Evolutionary conservation across 2,888 invertebrate genomes (phyloP).

Genomic region (Schrankia costaestrigalis): DNA sequence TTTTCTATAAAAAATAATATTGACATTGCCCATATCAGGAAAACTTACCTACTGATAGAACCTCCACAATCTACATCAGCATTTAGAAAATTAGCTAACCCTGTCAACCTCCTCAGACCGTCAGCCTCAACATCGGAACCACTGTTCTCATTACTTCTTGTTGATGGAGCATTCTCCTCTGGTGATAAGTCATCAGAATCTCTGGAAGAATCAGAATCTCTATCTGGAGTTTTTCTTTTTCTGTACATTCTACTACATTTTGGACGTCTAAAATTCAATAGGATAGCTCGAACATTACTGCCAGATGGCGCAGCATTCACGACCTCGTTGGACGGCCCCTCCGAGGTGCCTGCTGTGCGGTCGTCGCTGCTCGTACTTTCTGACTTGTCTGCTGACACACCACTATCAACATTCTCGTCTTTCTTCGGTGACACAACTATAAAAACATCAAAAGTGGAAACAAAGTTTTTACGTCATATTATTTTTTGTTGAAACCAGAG

Average conservation of each 20-base stretch:
- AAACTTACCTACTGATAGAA: constrained; percentile 52
- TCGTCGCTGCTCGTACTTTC: constrained; percentile 72
- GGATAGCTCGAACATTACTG: constrained; percentile 58
- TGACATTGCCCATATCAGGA: neutral
- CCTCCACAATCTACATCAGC: constrained; percentile 35
- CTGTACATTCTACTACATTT: constrained; percentile 60
- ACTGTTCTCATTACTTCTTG: constrained; percentile 38
- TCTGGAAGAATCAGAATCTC: constrained; percentile 60
- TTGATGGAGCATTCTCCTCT: constrained; percentile 40
- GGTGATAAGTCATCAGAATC: constrained; percentile 68
- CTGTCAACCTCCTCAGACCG: constrained; percentile 40
- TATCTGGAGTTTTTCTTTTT: constrained; percentile 64
- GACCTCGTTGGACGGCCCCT: constrained; percentile 59
- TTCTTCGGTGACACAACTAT: constrained; percentile 42
- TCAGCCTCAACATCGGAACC: constrained; percentile 50
- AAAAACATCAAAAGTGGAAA: constrained; percentile 47
- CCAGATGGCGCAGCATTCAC: constrained; percentile 61
- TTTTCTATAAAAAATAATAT: neutral
- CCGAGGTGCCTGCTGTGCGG: constrained; percentile 38
- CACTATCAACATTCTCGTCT: constrained; percentile 72
- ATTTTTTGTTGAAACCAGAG: constrained; percentile 12
- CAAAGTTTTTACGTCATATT: constrained; percentile 43
- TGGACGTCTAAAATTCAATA: constrained; percentile 58
- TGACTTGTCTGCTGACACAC: constrained; percentile 71
- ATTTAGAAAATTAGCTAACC: constrained; percentile 38